Conservation (phyloP, 2,113 vertebrate species). For the Datnioides undecimradiatus region DNA sequence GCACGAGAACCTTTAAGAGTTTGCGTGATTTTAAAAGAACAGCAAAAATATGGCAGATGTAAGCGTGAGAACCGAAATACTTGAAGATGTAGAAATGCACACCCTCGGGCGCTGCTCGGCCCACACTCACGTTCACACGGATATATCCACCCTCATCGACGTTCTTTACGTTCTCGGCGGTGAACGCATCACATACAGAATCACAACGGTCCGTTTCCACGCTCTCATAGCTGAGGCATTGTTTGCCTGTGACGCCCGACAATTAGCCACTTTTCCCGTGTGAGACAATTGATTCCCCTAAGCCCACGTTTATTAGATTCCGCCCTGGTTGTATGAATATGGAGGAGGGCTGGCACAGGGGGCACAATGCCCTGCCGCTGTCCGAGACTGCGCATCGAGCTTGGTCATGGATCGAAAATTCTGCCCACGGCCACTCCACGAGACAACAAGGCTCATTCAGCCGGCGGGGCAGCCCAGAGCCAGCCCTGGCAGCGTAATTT, state of each 20-base stretch:
- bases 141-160: slow-evolving; percentile 36
- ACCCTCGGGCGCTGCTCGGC: slow-evolving; percentile 22
- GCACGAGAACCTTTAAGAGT: background rate
- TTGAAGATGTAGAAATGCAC: slow-evolving; percentile 28
- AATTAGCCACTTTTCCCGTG: slow-evolving; percentile 69
- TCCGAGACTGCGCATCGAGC: slow-evolving; percentile 44
- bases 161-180: slow-evolving; percentile 39
- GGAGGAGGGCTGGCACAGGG: slow-evolving; percentile 64
- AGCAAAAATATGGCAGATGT: background rate
- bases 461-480: slow-evolving; percentile 16
- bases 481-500: slow-evolving; percentile 1
- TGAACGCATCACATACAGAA: slow-evolving; percentile 31
- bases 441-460: slow-evolving; percentile 74
- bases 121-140: slow-evolving; percentile 61
- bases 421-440: slow-evolving; percentile 61
- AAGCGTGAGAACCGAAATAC: slow-evolving; percentile 9
- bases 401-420: slow-evolving; percentile 59
- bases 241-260: slow-evolving; percentile 61
- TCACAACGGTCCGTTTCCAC: slow-evolving; percentile 14
- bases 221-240: slow-evolving; percentile 66
- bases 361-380: slow-evolving; percentile 76
- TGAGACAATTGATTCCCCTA: slow-evolving; percentile 64
- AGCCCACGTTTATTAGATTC: slow-evolving; percentile 79
- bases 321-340: slow-evolving; percentile 80
- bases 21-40: background rate